These are phyloP conservation scores for Amphimallon solstitiale DNA, from an alignment of 2,888 invertebrate species.

Conservation along the genomic window DNA sequence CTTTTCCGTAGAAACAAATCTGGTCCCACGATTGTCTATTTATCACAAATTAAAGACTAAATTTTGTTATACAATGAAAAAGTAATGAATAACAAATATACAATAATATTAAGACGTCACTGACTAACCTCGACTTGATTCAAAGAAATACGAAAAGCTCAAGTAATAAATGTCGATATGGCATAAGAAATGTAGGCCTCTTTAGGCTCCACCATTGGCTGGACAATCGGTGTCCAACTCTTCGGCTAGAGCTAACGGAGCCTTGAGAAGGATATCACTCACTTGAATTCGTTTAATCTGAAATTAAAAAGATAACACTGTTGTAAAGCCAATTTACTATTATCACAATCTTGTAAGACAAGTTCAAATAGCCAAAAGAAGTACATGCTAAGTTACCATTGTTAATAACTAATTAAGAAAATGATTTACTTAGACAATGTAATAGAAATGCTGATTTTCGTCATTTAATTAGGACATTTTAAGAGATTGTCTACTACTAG, in stretches of 20 bases:
- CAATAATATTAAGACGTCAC: not conserved
- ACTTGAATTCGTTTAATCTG: slow-evolving; percentile 60
- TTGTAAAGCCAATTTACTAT: too few relatives aligned
- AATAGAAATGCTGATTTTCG: too few relatives aligned
- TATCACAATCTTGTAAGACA: too few relatives aligned
- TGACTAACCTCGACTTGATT: not conserved
- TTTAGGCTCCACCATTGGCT: slow-evolving; percentile 41
- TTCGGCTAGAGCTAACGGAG: slow-evolving; percentile 61
- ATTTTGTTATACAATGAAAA: slow-evolving; percentile 22
- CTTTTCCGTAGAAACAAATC: slow-evolving; percentile 16
- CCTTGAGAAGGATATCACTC: slow-evolving; percentile 58
- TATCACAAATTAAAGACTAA: slow-evolving; percentile 30
- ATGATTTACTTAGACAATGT: not conserved
- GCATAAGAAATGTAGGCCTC: slow-evolving; percentile 39
- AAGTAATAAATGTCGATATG: slow-evolving; percentile 41
- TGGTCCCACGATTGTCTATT: slow-evolving; percentile 33
- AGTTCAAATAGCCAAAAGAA: too few relatives aligned
- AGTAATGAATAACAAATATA: slow-evolving; percentile 1
- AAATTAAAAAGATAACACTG: slow-evolving; percentile 43
- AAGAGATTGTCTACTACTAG: too few relatives aligned
- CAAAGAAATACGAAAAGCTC: slow-evolving; percentile 41
- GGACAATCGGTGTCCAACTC: slow-evolving; percentile 53
- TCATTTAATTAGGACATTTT: too few relatives aligned
- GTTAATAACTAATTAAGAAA: too few relatives aligned
- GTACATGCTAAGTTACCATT: too few relatives aligned